Conservation (phyloP, 2,797 vertebrate genomes). For the Propithecus deckenii region DNA sequence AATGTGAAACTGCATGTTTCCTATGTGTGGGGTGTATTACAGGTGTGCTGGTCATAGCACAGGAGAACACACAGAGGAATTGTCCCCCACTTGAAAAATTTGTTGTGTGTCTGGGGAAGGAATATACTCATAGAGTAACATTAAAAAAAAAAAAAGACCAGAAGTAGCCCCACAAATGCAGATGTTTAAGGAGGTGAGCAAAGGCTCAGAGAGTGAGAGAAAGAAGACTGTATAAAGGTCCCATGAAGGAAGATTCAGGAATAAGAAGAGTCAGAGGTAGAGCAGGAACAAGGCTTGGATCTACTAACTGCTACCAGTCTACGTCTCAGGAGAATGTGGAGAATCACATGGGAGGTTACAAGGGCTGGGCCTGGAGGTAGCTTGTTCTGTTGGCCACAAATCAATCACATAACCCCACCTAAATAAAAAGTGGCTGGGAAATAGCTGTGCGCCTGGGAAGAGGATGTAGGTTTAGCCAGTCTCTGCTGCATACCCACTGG, state of each 20-base stretch:
- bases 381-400: neutral
- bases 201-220: neutral
- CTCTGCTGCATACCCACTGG: neutral
- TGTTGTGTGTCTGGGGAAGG: neutral
- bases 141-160: neutral
- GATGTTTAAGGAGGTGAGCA: neutral
- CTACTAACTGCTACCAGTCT: neutral
- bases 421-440: neutral
- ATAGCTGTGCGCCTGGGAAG: neutral
- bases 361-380: neutral
- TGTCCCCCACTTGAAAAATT: neutral
- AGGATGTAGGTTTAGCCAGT: neutral
- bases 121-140: neutral
- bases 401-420: neutral
- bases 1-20: conserved; percentile 3
- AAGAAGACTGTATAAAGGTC: neutral
- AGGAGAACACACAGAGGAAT: neutral
- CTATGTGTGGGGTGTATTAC: neutral
- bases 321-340: neutral
- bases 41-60: neutral
- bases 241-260: neutral
- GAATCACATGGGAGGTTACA: neutral
- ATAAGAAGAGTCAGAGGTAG: neutral
- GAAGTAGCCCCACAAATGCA: neutral
- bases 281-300: neutral